phyloP scores from a whole-genome alignment of 1,140 invertebrate genomes.

The Ditylenchus dipsaci region DNA sequence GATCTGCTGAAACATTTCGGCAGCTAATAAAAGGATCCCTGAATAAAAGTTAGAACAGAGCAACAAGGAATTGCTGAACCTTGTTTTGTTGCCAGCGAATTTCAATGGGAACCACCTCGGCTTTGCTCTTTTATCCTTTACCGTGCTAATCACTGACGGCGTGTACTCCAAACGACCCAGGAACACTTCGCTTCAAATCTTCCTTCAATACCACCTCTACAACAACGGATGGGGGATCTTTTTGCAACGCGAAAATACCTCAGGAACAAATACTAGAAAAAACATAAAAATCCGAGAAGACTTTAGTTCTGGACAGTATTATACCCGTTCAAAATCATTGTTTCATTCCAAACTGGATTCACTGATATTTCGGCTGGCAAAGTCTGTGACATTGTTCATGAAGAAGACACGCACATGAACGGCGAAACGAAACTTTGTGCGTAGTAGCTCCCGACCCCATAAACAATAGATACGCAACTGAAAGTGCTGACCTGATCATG shows the following conservation, averaged over 20 bases:
- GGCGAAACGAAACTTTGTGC: constrained; percentile 29
- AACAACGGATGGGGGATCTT: constrained; percentile 46
- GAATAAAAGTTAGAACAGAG: constrained; percentile 21
- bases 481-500: constrained; percentile 42
- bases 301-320: not conserved
- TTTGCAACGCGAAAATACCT: constrained; percentile 29
- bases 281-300: too few relatives aligned
- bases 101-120: constrained; percentile 60
- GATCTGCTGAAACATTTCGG: constrained; percentile 44
- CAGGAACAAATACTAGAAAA: constrained; percentile 39
- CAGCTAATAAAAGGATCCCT: constrained; percentile 39
- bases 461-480: constrained; percentile 48
- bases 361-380: constrained; percentile 39
- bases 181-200: constrained; percentile 42
- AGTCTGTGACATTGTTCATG: constrained; percentile 59
- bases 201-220: constrained; percentile 44
- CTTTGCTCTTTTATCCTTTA: constrained; percentile 57
- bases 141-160: constrained; percentile 40
- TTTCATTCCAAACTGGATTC: constrained; percentile 52
- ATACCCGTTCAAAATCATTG: constrained; percentile 41
- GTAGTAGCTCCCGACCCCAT: constrained; percentile 38
- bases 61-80: too few relatives aligned
- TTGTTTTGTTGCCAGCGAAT: constrained; percentile 60
- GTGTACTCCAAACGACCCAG: constrained; percentile 39
- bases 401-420: constrained; percentile 61